phyloP scores from a whole-genome alignment of 2,888 invertebrate species.

The Drosophila neotestacea region DNA sequence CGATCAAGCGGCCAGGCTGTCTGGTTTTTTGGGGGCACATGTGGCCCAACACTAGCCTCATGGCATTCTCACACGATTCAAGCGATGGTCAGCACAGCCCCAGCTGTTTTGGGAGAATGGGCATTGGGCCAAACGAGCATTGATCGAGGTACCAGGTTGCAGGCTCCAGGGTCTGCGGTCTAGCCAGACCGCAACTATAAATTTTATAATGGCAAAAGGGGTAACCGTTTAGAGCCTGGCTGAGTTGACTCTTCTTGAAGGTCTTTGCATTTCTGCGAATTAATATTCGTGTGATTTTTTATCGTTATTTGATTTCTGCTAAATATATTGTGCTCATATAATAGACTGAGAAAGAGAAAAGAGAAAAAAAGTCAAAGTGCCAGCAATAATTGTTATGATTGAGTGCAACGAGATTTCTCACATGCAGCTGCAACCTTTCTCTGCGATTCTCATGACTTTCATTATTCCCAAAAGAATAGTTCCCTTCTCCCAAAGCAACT shows the following conservation, averaged over 20 bases:
- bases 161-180: conserved; percentile 50
- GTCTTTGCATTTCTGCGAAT: conserved; percentile 82
- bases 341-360: background rate
- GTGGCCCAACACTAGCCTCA: conserved; percentile 60
- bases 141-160: conserved; percentile 25
- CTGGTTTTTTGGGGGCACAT: conserved; percentile 59
- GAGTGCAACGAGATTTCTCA: conserved; percentile 30
- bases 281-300: conserved; percentile 84
- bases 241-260: conserved; percentile 61
- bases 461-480: background rate
- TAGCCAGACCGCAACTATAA: conserved; percentile 75
- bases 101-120: conserved; percentile 38
- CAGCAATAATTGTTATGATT: conserved; percentile 50
- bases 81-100: conserved; percentile 47
- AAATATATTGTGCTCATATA: conserved; percentile 48
- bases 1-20: conserved; percentile 30
- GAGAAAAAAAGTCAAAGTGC: conserved; percentile 44
- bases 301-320: conserved; percentile 79
- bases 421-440: conserved; percentile 15
- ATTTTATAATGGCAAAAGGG: conserved; percentile 69
- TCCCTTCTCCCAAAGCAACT: background rate
- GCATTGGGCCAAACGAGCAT: conserved; percentile 14
- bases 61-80: conserved; percentile 73
- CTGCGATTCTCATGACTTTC: conserved; percentile 8
- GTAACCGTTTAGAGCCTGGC: conserved; percentile 54